A percentile compares a stretch with the other conserved stretches of the same genome.
Conservation (phyloP, 2,797 vertebrate species). For the Lagodon rhomboides region DNA sequence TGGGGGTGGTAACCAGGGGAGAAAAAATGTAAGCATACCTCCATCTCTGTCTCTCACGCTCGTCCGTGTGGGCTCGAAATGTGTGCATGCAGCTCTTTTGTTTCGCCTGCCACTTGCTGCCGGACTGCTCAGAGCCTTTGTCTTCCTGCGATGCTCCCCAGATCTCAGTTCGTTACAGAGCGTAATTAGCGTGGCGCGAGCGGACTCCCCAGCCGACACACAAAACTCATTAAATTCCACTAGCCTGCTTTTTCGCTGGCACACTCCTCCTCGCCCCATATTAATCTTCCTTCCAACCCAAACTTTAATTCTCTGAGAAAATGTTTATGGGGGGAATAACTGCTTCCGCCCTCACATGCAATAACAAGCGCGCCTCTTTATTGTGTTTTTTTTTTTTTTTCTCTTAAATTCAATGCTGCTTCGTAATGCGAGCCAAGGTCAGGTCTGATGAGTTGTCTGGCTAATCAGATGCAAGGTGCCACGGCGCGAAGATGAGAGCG, state of each 20-base stretch:
- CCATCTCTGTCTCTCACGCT: slow-evolving; percentile 44
- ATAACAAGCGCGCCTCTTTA: slow-evolving; percentile 53
- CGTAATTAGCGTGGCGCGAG: slow-evolving; percentile 80
- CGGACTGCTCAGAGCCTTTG: slow-evolving; percentile 77
- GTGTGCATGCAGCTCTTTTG: slow-evolving; percentile 70
- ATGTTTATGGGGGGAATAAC: slow-evolving; percentile 76
- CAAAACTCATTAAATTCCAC: slow-evolving; percentile 85
- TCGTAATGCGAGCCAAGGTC: slow-evolving; percentile 73
- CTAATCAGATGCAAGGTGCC: slow-evolving; percentile 76
- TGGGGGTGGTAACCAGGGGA: slow-evolving; percentile 48
- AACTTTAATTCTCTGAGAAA: slow-evolving; percentile 81
- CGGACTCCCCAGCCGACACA: slow-evolving; percentile 77
- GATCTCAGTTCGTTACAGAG: slow-evolving; percentile 79
- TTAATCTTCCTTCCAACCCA: slow-evolving; percentile 79
- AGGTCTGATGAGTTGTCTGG: slow-evolving; percentile 69
- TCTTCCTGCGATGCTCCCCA: slow-evolving; percentile 76
- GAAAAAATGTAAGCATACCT: slow-evolving; percentile 39
- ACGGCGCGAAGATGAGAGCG: slow-evolving; percentile 53
- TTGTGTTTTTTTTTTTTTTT: slow-evolving; percentile 26
- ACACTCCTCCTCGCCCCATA: slow-evolving; percentile 73
- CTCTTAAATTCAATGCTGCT: slow-evolving; percentile 43
- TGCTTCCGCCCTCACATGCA: slow-evolving; percentile 60
- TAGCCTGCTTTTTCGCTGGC: slow-evolving; percentile 74
- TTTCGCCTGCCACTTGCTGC: slow-evolving; percentile 56
- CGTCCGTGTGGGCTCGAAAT: slow-evolving; percentile 62